Conservation (phyloP, 2,888 invertebrate species). For the Alloplasta piceator region DNA sequence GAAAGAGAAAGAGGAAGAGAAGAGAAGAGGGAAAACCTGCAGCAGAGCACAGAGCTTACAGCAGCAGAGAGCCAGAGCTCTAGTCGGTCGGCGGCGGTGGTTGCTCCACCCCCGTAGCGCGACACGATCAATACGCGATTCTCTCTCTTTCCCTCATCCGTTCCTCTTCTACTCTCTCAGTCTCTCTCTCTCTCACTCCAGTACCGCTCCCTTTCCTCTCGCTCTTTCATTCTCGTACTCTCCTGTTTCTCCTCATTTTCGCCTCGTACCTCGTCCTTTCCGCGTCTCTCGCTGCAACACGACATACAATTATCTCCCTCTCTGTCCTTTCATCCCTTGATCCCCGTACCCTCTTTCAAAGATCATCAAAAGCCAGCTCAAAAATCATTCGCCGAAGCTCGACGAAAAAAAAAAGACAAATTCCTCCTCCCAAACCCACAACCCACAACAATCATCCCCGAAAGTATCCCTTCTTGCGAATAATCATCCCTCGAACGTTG, state of each 20-base stretch:
- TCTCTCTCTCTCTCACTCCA: slow-evolving; percentile 58
- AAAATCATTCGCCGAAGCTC: slow-evolving; percentile 35
- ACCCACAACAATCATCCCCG: not conserved
- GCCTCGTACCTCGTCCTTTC: slow-evolving; percentile 61
- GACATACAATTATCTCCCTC: slow-evolving; percentile 51
- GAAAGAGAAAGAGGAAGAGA: slow-evolving; percentile 51
- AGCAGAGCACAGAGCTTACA: slow-evolving; percentile 51
- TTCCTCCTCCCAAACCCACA: not conserved
- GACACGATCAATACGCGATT: slow-evolving; percentile 83
- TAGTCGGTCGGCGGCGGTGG: slow-evolving; percentile 72
- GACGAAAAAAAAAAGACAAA: not conserved
- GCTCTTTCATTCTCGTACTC: slow-evolving; percentile 51
- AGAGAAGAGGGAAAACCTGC: slow-evolving; percentile 57
- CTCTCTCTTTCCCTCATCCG: slow-evolving; percentile 72
- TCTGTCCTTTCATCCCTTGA: slow-evolving; percentile 37
- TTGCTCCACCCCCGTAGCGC: slow-evolving; percentile 81
- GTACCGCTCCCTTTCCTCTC: slow-evolving; percentile 51
- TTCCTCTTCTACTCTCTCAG: slow-evolving; percentile 62
- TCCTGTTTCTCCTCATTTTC: slow-evolving; percentile 62
- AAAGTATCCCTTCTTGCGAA: not conserved
- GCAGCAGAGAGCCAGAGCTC: slow-evolving; percentile 63
- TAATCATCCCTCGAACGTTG: not conserved
- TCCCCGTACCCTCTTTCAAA: slow-evolving; percentile 35
- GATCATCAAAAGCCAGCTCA: slow-evolving; percentile 46
- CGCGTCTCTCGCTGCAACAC: slow-evolving; percentile 62